phyloP scores from a whole-genome alignment of 2,797 vertebrate species.

The Enteromius viviparus region DNA sequence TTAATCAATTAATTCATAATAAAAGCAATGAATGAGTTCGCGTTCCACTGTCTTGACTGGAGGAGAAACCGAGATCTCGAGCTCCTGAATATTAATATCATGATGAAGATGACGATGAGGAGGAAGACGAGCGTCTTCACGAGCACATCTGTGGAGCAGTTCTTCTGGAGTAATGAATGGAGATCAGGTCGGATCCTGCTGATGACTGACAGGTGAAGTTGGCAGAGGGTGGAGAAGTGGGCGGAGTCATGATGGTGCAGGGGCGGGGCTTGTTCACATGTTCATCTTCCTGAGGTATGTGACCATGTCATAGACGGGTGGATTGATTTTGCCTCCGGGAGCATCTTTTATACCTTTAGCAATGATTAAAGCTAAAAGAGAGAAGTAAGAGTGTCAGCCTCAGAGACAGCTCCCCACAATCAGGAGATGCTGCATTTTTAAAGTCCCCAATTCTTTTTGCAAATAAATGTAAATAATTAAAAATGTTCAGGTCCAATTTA shows the following conservation, averaged over 20 bases:
- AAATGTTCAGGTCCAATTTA: too few species aligned
- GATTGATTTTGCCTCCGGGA: constrained; percentile 58
- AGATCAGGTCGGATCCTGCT: not conserved
- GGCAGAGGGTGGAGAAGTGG: not conserved
- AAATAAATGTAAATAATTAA: too few species aligned
- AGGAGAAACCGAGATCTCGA: not conserved
- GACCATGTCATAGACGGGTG: constrained; percentile 31
- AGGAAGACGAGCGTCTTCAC: not conserved
- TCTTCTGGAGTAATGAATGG: constrained; percentile 1
- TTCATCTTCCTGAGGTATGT: constrained; percentile 39
- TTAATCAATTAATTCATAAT: constrained; percentile 22
- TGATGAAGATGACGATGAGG: not conserved
- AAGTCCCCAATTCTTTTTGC: too few species aligned
- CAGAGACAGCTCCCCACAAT: too few species aligned
- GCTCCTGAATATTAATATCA: constrained; percentile 1
- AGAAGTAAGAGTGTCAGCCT: not conserved
- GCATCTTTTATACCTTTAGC: constrained; percentile 52
- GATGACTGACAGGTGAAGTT: not conserved
- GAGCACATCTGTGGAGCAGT: not conserved
- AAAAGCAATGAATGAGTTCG: constrained; percentile 7
- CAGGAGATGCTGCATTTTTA: too few species aligned
- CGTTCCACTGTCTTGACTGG: not conserved
- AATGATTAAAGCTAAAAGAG: constrained; percentile 55
- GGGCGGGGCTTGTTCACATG: constrained; percentile 19
- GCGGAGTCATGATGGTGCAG: not conserved